phyloP scores from a whole-genome alignment of 2,797 vertebrate species.

The Austrolebias charrua region DNA sequence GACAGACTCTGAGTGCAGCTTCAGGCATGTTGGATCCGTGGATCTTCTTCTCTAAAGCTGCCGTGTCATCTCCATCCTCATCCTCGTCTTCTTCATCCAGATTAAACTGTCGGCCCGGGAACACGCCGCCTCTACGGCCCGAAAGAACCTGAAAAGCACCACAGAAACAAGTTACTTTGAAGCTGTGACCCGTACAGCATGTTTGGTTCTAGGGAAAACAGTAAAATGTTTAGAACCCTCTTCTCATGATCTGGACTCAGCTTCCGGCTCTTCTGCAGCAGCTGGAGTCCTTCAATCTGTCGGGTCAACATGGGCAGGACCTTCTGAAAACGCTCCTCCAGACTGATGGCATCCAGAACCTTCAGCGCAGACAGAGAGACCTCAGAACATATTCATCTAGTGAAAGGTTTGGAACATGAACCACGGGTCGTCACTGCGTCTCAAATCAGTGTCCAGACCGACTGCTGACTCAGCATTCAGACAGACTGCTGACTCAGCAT shows the following conservation, averaged over 20 bases:
- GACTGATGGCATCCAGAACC: conserved; percentile 91
- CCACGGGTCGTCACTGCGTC: too few relatives aligned
- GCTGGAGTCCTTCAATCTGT: conserved; percentile 93
- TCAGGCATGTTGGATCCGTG: conserved; percentile 90
- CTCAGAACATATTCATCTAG: not conserved
- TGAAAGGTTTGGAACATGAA: not conserved
- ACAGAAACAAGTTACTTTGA: not conserved
- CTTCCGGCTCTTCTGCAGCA: conserved; percentile 92
- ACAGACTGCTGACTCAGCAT: too few relatives aligned
- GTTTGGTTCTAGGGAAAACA: not conserved
- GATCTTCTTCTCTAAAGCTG: conserved; percentile 89
- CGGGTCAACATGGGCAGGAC: conserved; percentile 90
- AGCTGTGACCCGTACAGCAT: not conserved
- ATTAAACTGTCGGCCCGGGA: conserved; percentile 79
- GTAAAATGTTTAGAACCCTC: conserved; percentile 71
- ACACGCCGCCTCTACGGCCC: conserved; percentile 78
- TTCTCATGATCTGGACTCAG: conserved; percentile 87
- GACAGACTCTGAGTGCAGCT: conserved; percentile 88
- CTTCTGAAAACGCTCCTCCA: conserved; percentile 93
- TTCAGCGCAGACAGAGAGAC: conserved; percentile 46
- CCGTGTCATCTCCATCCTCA: conserved; percentile 88
- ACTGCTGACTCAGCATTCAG: too few relatives aligned
- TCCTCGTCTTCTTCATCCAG: conserved; percentile 91
- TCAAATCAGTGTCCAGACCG: too few relatives aligned
- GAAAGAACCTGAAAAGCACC: conserved; percentile 79